These are phyloP conservation scores for Zapornia atra DNA, from an alignment of 2,113 vertebrate species.

Conservation along the genomic window DNA sequence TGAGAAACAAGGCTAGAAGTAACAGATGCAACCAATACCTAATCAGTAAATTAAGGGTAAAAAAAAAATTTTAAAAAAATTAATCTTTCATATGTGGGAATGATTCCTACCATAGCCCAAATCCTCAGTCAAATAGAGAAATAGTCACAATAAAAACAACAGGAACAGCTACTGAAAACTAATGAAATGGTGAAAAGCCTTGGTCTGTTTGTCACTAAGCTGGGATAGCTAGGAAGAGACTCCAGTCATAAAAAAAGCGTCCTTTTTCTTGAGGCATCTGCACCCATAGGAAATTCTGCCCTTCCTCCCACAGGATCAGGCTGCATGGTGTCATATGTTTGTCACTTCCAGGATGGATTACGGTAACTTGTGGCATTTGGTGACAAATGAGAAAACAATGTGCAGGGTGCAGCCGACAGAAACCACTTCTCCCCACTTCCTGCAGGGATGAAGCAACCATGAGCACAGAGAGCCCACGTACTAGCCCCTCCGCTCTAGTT, in stretches of 20 bases:
- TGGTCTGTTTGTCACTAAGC: neutral
- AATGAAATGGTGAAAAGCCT: neutral
- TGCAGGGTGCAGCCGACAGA: neutral
- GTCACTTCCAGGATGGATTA: slow-evolving; percentile 61
- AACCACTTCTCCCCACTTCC: slow-evolving; percentile 26
- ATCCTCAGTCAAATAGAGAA: neutral
- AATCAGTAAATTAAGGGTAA: neutral
- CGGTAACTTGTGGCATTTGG: slow-evolving; percentile 4
- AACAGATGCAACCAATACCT: neutral
- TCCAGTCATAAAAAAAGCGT: neutral
- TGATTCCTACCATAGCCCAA: neutral
- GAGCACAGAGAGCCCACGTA: fast-evolving
- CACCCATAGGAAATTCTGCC: slow-evolving; percentile 36
- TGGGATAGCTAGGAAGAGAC: neutral
- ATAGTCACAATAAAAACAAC: neutral
- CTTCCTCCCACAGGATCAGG: slow-evolving; percentile 48
- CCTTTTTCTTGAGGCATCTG: neutral
- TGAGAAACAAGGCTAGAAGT: neutral
- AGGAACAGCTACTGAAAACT: neutral
- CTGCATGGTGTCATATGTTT: neutral
- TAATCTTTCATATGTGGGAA: neutral
- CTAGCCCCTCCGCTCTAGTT: neutral
- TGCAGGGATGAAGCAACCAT: neutral
- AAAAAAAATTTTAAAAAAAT: neutral
- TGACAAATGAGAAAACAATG: slow-evolving; percentile 2